Evolutionary conservation across 1,140 invertebrate species (phyloP).

Genomic region (Anastrepha obliqua): DNA sequence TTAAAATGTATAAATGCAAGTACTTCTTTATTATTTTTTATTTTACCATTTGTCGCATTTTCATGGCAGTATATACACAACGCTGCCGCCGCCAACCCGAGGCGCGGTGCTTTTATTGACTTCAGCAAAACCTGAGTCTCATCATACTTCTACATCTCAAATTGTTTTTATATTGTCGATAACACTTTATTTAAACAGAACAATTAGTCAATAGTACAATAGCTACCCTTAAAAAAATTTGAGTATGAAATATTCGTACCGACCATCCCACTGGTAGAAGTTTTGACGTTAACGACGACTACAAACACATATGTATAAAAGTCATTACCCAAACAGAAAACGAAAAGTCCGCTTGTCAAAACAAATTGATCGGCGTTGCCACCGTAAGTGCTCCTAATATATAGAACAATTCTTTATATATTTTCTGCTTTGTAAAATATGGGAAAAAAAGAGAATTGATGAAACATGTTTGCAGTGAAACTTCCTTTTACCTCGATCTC

Average conservation of each 20-base stretch:
- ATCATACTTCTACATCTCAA: neutral
- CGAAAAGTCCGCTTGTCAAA: conserved; percentile 1
- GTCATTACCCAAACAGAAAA: neutral
- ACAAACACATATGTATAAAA: neutral
- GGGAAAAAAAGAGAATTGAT: too few relatives aligned
- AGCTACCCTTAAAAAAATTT: neutral
- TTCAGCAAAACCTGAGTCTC: neutral
- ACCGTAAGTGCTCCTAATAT: neutral
- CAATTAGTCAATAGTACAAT: neutral
- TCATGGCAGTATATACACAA: conserved; percentile 41
- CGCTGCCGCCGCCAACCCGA: conserved; percentile 25
- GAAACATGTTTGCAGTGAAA: too few relatives aligned
- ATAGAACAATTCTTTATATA: too few relatives aligned
- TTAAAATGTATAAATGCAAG: neutral
- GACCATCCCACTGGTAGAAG: conserved; percentile 29
- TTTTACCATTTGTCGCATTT: conserved; percentile 21
- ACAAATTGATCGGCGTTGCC: neutral
- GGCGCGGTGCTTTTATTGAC: conserved; percentile 1
- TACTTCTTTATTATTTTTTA: neutral
- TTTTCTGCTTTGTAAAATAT: too few relatives aligned
- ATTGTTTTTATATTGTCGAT: neutral
- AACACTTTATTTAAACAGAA: neutral
- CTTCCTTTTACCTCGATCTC: too few relatives aligned
- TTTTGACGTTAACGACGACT: conserved; percentile 34
- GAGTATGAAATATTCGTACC: neutral